Conservation (phyloP, 2,888 invertebrate genomes). For the Hydrotaea cyrtoneurina region DNA sequence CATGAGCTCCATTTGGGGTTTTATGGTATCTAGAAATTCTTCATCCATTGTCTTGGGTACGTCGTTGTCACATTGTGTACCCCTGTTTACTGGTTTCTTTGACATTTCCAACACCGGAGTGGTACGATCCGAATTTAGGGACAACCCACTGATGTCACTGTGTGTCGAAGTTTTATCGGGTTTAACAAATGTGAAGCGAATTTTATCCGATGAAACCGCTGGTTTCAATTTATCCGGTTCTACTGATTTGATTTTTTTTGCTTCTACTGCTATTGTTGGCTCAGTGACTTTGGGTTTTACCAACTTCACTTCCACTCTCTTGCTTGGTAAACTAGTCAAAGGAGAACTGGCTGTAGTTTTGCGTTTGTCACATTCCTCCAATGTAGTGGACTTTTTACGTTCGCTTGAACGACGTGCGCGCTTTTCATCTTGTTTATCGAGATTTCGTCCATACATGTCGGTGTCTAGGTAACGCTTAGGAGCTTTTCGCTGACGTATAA, state of each 20-base stretch:
- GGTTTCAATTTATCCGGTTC: background rate
- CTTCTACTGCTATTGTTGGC: background rate
- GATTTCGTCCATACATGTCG: background rate
- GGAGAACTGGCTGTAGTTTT: background rate
- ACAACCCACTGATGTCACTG: background rate
- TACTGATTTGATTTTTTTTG: background rate
- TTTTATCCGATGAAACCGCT: background rate
- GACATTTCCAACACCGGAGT: background rate
- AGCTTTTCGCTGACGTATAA: background rate
- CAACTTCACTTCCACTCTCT: background rate
- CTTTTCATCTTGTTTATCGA: slow-evolving; percentile 48
- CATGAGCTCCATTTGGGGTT: slow-evolving; percentile 75
- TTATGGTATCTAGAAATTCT: slow-evolving; percentile 72
- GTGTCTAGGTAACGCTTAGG: background rate
- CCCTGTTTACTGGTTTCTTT: background rate
- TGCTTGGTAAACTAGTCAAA: background rate
- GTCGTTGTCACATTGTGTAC: slow-evolving; percentile 41
- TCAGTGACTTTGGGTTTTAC: slow-evolving; percentile 5
- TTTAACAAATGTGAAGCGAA: background rate
- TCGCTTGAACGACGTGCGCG: slow-evolving; percentile 38
- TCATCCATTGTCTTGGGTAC: slow-evolving; percentile 69
- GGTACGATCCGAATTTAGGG: background rate
- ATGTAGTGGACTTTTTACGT: background rate
- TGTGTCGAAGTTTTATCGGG: background rate
- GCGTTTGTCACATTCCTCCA: no score